Evolutionary conservation across 2,888 invertebrate genomes (phyloP).

Genomic region (Erpobdella octoculata): DNA sequence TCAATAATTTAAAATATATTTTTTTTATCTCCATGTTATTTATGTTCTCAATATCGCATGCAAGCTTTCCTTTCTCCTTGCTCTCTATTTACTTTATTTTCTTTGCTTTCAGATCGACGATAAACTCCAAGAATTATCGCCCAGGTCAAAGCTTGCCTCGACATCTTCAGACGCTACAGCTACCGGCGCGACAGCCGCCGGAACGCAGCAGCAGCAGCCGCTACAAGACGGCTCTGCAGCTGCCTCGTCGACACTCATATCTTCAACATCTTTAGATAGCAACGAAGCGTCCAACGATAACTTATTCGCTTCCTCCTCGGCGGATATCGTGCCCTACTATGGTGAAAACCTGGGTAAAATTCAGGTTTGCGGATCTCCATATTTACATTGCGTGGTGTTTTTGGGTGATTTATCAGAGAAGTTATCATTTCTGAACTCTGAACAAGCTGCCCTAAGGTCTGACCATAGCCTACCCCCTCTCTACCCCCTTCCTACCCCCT

Average conservation of each 20-base stretch:
- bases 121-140: conserved; percentile 10
- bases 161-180: conserved; percentile 1
- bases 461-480: too few relatives aligned
- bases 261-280: background rate
- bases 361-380: too few relatives aligned
- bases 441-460: too few relatives aligned
- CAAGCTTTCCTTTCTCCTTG: background rate
- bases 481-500: too few relatives aligned
- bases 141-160: conserved; percentile 2
- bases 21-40: background rate
- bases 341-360: background rate
- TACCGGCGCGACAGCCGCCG: background rate
- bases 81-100: background rate
- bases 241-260: background rate
- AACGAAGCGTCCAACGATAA: conserved; percentile 1
- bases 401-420: too few relatives aligned
- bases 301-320: background rate
- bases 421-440: too few relatives aligned
- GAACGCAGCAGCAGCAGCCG: background rate
- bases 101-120: background rate
- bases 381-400: too few relatives aligned
- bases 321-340: background rate
- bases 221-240: background rate
- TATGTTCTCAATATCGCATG: background rate
- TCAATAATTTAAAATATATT: too few relatives aligned